A percentile compares a stretch with the other conserved stretches of the same genome.
These are phyloP conservation scores for Criorhina ranunculi DNA, from an alignment of 2,888 invertebrate species.

Conservation along the genomic window DNA sequence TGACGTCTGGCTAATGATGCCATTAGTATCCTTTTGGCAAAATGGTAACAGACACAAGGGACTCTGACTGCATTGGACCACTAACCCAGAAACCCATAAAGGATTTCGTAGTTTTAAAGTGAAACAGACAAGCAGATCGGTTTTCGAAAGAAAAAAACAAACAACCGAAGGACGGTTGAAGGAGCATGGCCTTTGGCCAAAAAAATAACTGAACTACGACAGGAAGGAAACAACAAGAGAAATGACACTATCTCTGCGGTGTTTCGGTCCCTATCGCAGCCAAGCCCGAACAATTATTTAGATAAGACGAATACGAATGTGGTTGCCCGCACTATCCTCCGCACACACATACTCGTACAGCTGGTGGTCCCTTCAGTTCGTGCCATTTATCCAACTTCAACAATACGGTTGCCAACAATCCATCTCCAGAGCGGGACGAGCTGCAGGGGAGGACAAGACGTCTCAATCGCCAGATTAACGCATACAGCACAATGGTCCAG, in stretches of 20 bases:
- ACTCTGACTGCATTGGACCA: constrained; percentile 57
- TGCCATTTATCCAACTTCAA: constrained; percentile 70
- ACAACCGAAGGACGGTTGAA: too few relatives aligned
- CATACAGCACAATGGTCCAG: constrained; percentile 43
- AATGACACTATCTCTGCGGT: constrained; percentile 66
- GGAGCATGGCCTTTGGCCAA: constrained; percentile 63
- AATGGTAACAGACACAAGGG: constrained; percentile 12
- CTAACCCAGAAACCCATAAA: constrained; percentile 62
- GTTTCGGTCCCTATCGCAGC: constrained; percentile 50
- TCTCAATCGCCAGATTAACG: constrained; percentile 74
- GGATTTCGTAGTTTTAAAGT: constrained; percentile 10
- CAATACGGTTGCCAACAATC: constrained; percentile 68
- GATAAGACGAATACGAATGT: constrained; percentile 70
- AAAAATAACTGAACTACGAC: constrained; percentile 19
- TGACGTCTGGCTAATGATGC: constrained; percentile 72
- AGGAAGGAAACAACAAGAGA: constrained; percentile 32
- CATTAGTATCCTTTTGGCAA: constrained; percentile 62
- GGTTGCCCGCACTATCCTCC: constrained; percentile 67
- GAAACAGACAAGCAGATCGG: constrained; percentile 15
- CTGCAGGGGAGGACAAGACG: constrained; percentile 40
- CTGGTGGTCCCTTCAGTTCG: not conserved
- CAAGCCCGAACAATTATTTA: constrained; percentile 71
- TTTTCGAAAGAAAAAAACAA: not conserved
- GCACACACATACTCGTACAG: constrained; percentile 8
- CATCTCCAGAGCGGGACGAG: constrained; percentile 35